A percentile compares a stretch with the other conserved stretches of the same genome.
Evolutionary conservation across 1,140 invertebrate genomes (phyloP).

Genomic region (Apis laboriosa): DNA sequence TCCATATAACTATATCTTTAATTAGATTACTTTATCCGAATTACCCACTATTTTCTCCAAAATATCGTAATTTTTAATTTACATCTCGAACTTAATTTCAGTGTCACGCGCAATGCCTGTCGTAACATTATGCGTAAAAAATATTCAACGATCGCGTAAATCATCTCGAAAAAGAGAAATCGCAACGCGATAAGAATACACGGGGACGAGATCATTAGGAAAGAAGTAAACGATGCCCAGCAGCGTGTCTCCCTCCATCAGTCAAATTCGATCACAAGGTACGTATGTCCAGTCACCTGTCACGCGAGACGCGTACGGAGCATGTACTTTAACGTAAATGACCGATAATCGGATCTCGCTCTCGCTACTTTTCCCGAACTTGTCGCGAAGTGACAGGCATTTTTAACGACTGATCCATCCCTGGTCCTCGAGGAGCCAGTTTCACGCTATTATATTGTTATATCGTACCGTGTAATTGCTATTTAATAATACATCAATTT

Average conservation of each 20-base stretch:
- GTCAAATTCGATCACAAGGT: slow-evolving; percentile 1
- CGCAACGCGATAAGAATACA: not conserved
- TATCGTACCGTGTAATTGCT: slow-evolving; percentile 4
- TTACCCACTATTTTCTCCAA: too few species aligned
- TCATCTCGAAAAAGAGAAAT: not conserved
- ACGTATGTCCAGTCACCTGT: not conserved
- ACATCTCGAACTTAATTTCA: too few species aligned
- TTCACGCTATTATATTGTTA: slow-evolving; percentile 27
- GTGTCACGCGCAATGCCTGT: too few species aligned
- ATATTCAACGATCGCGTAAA: too few species aligned
- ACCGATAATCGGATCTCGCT: not conserved
- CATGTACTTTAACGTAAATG: slow-evolving; percentile 6
- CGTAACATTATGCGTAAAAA: too few species aligned
- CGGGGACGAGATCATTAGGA: not conserved
- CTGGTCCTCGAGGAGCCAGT: not conserved
- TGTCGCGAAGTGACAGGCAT: not conserved
- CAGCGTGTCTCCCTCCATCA: not conserved
- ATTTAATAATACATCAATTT: slow-evolving; percentile 26
- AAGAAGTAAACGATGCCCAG: not conserved
- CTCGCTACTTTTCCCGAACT: not conserved
- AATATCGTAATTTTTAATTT: too few species aligned
- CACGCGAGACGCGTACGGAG: not conserved
- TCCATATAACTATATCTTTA: too few species aligned
- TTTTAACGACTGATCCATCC: not conserved
- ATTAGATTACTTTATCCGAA: too few species aligned